phyloP scores from a whole-genome alignment of 2,888 invertebrate genomes.

The Dryococelus australis region DNA sequence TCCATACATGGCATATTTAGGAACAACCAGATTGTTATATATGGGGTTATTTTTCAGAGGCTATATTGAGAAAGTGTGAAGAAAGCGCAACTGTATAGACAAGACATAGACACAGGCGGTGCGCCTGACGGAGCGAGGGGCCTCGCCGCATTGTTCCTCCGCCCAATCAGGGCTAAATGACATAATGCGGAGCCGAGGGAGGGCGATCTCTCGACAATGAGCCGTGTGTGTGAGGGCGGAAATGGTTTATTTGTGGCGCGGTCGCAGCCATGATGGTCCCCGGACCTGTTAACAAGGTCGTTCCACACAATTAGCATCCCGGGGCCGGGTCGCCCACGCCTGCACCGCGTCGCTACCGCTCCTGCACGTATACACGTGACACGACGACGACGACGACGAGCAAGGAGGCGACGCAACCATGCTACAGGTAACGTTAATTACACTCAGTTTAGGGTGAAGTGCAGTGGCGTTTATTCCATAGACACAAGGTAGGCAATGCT shows the following conservation, averaged over 20 bases:
- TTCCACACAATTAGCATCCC: constrained; percentile 44
- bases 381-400: too few relatives aligned
- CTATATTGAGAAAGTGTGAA: too few relatives aligned
- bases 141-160: constrained; percentile 10
- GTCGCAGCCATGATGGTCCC: neutral
- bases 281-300: constrained; percentile 44
- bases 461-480: too few relatives aligned
- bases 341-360: neutral
- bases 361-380: neutral
- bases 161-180: neutral
- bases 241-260: constrained; percentile 31
- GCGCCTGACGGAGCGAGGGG: too few relatives aligned
- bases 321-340: constrained; percentile 33
- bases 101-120: too few relatives aligned
- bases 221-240: neutral
- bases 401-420: neutral
- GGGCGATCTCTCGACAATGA: neutral
- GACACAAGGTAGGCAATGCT: too few relatives aligned
- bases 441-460: too few relatives aligned
- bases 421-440: too few relatives aligned
- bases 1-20: too few relatives aligned
- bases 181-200: neutral
- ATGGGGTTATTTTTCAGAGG: too few relatives aligned
- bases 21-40: too few relatives aligned
- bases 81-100: too few relatives aligned